These are phyloP conservation scores for Saturnia japonica DNA, from an alignment of 2,888 invertebrate genomes.

Conservation along the genomic window DNA sequence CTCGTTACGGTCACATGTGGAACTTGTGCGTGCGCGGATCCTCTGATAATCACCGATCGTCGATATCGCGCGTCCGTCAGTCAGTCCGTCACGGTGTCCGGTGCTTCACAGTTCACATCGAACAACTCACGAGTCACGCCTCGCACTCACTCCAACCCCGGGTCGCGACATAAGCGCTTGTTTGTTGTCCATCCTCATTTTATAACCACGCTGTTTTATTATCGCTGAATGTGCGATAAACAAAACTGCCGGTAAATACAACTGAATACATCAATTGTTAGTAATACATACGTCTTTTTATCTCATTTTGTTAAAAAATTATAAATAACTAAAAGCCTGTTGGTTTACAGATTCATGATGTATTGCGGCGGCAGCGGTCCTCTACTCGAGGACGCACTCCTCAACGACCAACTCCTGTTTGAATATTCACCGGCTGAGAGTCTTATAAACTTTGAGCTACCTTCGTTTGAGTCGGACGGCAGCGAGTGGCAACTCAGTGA, in stretches of 20 bases:
- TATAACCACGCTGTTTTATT: conserved; percentile 27
- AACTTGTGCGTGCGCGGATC: conserved; percentile 51
- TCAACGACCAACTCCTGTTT: conserved; percentile 67
- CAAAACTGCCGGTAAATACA: conserved; percentile 26
- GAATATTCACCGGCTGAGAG: conserved; percentile 74
- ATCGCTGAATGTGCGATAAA: conserved; percentile 21
- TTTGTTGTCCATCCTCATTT: conserved; percentile 47
- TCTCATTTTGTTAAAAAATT: conserved; percentile 14
- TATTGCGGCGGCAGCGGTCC: conserved; percentile 59
- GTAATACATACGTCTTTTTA: conserved; percentile 22
- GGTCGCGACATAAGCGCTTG: conserved; percentile 60
- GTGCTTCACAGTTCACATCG: conserved; percentile 45
- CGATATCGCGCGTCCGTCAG: conserved; percentile 69
- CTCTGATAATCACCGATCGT: conserved; percentile 71
- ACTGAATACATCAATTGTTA: conserved; percentile 25
- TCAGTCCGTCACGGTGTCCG: conserved; percentile 52
- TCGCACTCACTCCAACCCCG: conserved; percentile 60
- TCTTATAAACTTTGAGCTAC: conserved; percentile 73
- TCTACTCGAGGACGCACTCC: conserved; percentile 61
- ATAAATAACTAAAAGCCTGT: conserved; percentile 16
- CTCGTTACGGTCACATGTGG: conserved; percentile 32
- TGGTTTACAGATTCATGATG: conserved; percentile 61
- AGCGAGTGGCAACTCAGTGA: conserved; percentile 68
- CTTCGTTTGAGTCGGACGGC: conserved; percentile 53
- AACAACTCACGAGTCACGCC: conserved; percentile 38